Evolutionary conservation across 30 jellyfish, hydroid and myxozoan species (phyloP).

Genomic region (Aurelia sp.): DNA sequence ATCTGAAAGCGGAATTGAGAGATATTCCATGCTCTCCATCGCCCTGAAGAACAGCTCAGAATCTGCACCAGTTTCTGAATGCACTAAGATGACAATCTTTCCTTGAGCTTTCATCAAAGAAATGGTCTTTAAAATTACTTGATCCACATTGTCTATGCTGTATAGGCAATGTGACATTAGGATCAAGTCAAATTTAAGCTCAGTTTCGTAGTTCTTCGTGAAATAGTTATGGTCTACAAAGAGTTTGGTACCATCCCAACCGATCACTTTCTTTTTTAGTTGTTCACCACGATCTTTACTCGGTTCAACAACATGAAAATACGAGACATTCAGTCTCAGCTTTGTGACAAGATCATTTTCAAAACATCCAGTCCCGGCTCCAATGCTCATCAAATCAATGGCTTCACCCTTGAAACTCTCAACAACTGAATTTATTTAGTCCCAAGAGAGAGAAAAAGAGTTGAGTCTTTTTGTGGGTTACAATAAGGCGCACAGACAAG

Average conservation of each 20-base stretch:
- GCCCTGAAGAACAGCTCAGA: conserved; percentile 2
- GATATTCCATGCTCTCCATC: background rate
- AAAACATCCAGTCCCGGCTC: conserved; percentile 3
- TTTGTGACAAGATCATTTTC: background rate
- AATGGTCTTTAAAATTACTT: conserved; percentile 5
- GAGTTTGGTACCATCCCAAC: conserved; percentile 34
- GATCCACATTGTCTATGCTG: conserved; percentile 18
- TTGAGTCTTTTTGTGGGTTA: no score
- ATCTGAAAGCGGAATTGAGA: background rate
- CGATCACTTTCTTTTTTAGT: conserved; percentile 10
- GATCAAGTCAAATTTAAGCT: conserved; percentile 29
- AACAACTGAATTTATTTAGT: conserved; percentile 18
- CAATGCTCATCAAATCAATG: conserved; percentile 51
- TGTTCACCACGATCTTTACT: background rate
- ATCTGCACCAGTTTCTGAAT: conserved; percentile 7
- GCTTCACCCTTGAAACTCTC: conserved; percentile 34
- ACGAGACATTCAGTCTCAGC: conserved; percentile 25
- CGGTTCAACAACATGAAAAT: background rate
- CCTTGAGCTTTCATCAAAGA: conserved; percentile 20
- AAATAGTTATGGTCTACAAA: conserved; percentile 7
- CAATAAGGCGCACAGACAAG: no score
- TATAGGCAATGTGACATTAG: conserved; percentile 7
- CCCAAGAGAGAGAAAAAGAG: no score
- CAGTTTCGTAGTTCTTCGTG: conserved; percentile 27
- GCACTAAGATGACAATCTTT: no score